Evolutionary conservation across 1,140 invertebrate species (phyloP), one percentile per base, ranked within the genome.

Genomic region (Drusus annulatus): DNA sequence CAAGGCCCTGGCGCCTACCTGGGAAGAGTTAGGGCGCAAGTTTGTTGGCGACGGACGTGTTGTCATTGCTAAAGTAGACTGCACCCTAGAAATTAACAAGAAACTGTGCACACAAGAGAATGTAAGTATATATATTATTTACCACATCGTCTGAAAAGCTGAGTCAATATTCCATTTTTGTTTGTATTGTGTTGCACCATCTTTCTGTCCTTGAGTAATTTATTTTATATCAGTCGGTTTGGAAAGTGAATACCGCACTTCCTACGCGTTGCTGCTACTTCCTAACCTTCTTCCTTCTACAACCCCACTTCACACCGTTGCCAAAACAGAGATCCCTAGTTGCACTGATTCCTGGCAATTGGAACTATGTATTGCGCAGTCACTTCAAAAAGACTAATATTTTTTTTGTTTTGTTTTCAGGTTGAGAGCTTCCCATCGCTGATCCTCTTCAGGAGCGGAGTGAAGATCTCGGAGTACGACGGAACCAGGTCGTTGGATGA

Each of bases 61-160:
- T 28, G 89, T 92, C 76, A 94, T 95, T 78, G 91, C 91, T 3
- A 93, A 94, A 87, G 92, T 95, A 8, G 94, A 95, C 84, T 95
- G 94, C 85, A 94, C 93, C 0, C 76, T 90, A 15, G 88, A 93
- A 28, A 85, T 85, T 0, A 92, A 90, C 83, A 92, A 92, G 83
- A 86, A 91, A n/a, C 86, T 95, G 8, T 96, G 95, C 85, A 91
- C 90, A 73, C 88, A 93, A 54, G 89, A 94, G 86, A 91, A 93
- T 84, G 92, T 93, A 86, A 87, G 82, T 80, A 68, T 36, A n/a
- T n/a, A n/a, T n/a, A n/a, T n/a, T n/a, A n/a, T n/a, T n/a, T 65
- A 15, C 36, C 8, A 10, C 1, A 6, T 63, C 1, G 10, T 58
- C 5, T 6, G 19, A 58, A 58, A 58, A 58, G 21, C 56, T 58